Evolutionary conservation across 37 sponge, comb jelly and placozoan genomes (phyloP).

Genomic region (Diacarnus erythraeanus): DNA sequence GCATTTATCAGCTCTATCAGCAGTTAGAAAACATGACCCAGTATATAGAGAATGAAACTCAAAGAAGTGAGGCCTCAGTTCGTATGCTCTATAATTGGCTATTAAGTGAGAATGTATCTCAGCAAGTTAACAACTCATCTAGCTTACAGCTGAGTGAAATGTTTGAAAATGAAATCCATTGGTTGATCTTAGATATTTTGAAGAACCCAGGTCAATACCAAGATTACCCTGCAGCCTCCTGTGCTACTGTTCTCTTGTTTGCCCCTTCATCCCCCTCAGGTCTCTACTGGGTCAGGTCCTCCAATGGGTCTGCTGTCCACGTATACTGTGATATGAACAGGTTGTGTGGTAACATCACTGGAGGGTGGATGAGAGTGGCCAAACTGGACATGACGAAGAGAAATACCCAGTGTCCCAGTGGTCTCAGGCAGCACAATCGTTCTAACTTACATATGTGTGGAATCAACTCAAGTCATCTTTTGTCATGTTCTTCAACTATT

Average conservation of each 20-base stretch:
- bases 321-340: constrained; percentile 29
- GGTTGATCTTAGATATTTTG: not conserved
- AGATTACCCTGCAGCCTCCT: not conserved
- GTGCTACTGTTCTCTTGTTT: not conserved
- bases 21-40: no score
- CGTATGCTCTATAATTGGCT: no score
- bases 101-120: no score
- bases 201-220: not conserved
- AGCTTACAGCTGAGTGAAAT: no score
- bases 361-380: constrained; percentile 25
- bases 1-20: no score
- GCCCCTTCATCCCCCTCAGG: constrained; percentile 11
- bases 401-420: not conserved
- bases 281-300: constrained; percentile 7
- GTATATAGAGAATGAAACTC: no score
- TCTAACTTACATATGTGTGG: not conserved
- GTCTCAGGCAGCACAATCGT: not conserved
- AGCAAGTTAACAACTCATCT: no score
- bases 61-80: no score
- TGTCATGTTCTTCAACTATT: not conserved
- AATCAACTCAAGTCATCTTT: not conserved
- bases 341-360: constrained; percentile 7
- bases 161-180: not conserved
- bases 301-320: not conserved
- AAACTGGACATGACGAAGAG: constrained; percentile 19